phyloP scores from a whole-genome alignment of 2,113 vertebrate species.

The Campylorhamphus procurvoides region DNA sequence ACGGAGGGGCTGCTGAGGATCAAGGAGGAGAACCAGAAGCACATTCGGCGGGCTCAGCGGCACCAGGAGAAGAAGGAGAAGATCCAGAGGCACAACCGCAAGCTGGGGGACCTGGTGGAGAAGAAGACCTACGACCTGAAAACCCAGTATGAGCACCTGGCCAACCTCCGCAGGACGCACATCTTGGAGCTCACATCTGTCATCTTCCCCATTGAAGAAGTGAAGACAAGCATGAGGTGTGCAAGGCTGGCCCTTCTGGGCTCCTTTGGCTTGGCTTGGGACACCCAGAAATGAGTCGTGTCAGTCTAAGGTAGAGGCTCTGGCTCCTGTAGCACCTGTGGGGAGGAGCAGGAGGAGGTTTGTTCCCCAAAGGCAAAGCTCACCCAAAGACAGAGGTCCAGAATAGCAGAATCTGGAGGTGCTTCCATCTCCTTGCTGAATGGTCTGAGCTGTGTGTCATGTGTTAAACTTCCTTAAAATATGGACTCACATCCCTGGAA shows the following conservation, averaged over 20 bases:
- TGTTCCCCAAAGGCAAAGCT: background rate
- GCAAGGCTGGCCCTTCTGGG: background rate
- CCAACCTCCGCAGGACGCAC: conserved; percentile 78
- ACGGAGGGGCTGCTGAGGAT: conserved; percentile 83
- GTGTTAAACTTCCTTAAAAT: background rate
- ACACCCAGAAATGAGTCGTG: background rate
- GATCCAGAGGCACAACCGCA: conserved; percentile 90
- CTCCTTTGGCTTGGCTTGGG: background rate
- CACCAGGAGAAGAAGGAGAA: conserved; percentile 97
- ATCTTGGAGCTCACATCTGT: conserved; percentile 90
- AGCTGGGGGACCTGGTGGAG: conserved; percentile 87
- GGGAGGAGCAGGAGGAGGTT: background rate
- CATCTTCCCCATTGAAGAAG: conserved; percentile 92
- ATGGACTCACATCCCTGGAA: background rate
- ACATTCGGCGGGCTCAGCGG: conserved; percentile 87
- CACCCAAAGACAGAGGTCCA: background rate
- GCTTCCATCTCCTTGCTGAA: background rate
- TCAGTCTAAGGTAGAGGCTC: background rate
- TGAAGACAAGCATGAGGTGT: conserved; percentile 89
- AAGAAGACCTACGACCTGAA: conserved; percentile 81
- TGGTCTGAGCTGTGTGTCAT: background rate
- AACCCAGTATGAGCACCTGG: conserved; percentile 81
- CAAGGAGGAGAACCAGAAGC: conserved; percentile 90
- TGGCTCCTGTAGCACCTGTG: background rate
- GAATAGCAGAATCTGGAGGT: background rate